These are phyloP conservation scores for Podargus strigoides DNA, from an alignment of 2,797 vertebrate species.

Conservation along the genomic window DNA sequence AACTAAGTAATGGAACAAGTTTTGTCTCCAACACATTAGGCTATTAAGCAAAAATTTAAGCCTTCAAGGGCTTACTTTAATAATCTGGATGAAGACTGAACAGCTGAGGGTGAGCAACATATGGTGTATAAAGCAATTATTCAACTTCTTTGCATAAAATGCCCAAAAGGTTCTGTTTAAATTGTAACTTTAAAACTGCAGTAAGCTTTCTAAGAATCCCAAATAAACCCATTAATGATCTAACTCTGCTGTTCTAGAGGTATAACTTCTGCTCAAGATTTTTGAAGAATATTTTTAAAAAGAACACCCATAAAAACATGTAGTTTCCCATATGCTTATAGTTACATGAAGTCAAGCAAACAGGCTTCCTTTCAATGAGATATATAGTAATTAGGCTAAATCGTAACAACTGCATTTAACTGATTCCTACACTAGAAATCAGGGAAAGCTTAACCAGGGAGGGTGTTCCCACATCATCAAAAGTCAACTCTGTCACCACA, in stretches of 20 bases:
- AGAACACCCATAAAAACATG: background rate
- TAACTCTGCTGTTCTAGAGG: background rate
- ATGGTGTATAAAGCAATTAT: background rate
- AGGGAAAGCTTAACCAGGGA: background rate
- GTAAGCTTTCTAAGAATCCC: background rate
- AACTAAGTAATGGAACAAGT: background rate
- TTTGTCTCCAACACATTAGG: background rate
- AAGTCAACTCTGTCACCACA: background rate
- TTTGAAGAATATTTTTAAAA: background rate
- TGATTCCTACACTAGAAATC: background rate
- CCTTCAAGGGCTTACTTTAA: background rate
- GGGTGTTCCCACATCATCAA: background rate
- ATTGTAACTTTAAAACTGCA: background rate
- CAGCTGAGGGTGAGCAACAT: background rate
- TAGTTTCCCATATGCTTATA: background rate
- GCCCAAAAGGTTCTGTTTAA: background rate
- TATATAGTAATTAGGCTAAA: background rate
- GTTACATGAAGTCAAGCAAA: background rate
- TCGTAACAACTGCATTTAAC: background rate
- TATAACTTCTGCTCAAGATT: background rate
- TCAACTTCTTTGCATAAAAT: background rate
- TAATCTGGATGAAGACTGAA: background rate
- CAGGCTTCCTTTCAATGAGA: background rate
- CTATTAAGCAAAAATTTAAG: background rate
- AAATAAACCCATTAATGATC: background rate